Base-by-base conservation (phyloP, 2,888 invertebrate species). In the Andrena camellia region DNA sequence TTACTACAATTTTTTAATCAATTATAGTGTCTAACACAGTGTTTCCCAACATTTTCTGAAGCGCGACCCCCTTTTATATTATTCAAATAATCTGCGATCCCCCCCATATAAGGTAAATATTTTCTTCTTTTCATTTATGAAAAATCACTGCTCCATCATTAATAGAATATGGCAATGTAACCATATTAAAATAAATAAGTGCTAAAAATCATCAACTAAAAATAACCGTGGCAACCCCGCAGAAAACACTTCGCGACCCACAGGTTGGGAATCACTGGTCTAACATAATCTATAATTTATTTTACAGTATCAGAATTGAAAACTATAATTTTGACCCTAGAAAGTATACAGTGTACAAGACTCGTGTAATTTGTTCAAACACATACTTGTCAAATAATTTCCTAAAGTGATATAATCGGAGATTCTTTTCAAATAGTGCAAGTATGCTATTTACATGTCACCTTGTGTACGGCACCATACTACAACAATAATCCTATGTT, bases 401-500 rank as follows among this genome's bases (percentile, higher is more conserved):
- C 35, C 42, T 70, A 64, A 69, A 69, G 35, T 50, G 17, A 67
- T 20, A 57, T 33, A 70, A 76, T 66, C 23, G 35, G 8, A 72
- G 63, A 68, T 31, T 78, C 33, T 72, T 50, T 35, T 54, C 52
- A 82, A 68, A 50, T 71, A 75, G n/a, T 62, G 75, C 67, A 82
- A 67, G 29, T 64, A 50, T 67, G 33, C 69, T 77, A 72, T 68
- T 76, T 68, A 72, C 72, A 70, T 71, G 8, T 26, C 26, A 64
- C 63, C 3, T 60, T 81, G 31, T 63, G 52, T 60, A 71, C 71
- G 59, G 54, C 54, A 79, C n/a, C n/a, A 29, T 57, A 69, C n/a
- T 31, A 66, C 66, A 35, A 66, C 66, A 35, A 68, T 54, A 42
- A 73, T n/a, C 17, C 48, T 42, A 48, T 68, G 78, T 72, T 72